Evolutionary conservation across 2,888 invertebrate genomes (phyloP).

Genomic region (Brachypterus glaber): DNA sequence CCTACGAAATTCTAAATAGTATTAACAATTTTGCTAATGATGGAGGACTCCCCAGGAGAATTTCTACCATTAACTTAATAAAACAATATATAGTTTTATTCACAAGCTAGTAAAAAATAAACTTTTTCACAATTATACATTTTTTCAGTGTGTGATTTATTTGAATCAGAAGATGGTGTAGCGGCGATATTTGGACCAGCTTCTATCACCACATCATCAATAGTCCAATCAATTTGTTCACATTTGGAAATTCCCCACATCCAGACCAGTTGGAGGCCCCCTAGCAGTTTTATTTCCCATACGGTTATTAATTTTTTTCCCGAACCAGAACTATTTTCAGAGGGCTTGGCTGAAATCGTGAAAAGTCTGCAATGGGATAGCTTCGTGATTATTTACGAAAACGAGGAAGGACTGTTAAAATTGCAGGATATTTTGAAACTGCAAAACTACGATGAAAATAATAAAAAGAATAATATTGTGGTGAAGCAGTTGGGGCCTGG

Average conservation of each 20-base stretch:
- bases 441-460: constrained; percentile 21
- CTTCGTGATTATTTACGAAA: constrained; percentile 72
- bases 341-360: constrained; percentile 58
- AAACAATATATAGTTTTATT: no score
- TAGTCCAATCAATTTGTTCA: constrained; percentile 76
- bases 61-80: no score
- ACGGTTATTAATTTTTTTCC: constrained; percentile 35
- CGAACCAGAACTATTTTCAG: constrained; percentile 48
- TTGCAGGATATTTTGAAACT: constrained; percentile 69
- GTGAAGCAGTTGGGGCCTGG: constrained; percentile 27
- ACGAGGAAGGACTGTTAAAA: constrained; percentile 61
- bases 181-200: constrained; percentile 78
- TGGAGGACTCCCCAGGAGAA: no score
- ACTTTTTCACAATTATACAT: neutral
- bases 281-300: constrained; percentile 45
- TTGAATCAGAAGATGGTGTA: constrained; percentile 50
- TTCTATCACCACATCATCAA: constrained; percentile 50
- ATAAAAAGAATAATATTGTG: constrained; percentile 23
- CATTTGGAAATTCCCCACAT: constrained; percentile 80
- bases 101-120: no score
- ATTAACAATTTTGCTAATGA: no score
- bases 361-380: constrained; percentile 63
- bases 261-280: constrained; percentile 62
- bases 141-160: constrained; percentile 47
- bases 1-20: no score